Base-by-base conservation (phyloP, 2,113 vertebrate species). In the Hylia prasina region DNA sequence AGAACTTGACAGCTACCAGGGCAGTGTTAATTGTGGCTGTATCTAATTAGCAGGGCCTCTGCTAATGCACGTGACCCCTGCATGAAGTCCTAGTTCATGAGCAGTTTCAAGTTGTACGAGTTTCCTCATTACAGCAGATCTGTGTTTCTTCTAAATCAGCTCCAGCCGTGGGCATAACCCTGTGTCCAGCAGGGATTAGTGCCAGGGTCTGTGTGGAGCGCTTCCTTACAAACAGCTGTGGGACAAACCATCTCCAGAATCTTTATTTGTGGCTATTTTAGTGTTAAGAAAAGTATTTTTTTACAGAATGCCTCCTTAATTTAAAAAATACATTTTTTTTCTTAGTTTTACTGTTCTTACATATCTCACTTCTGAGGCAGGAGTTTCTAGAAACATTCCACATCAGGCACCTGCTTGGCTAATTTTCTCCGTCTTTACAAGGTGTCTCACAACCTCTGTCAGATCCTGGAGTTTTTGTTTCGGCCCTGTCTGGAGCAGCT, bases 371-470 rank as follows among this genome's bases (percentile, higher is more conserved):
- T 61, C 61, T 89, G 84, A 58, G 57, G 66, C 83, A 92, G 85
- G 76, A 70, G 31, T 64, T 95, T 95, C 53, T 68, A 95, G 87
- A 94, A 86, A 54, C 8, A 8, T 73, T 68, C 53, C 69, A 57
- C 2, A 8, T 44, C 57, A 93, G 80, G 54, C 90, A 89, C 58
- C 70, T 93, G 65, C 77, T 85, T 94, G 50, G 65, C 92, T 94
- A 60, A 68, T 82, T 90, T 78, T 72, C 95, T 83, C 60, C 54
- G 45, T 82, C 79, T 96, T 97, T 92, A 84, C 65, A 95, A 93
- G 69, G 72, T 94, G 37, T 92, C 79, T 63, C 72, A 76, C 92
- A 91, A 37, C 20, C 63, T 93, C 61, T 95, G 88, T 87, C 92
- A 91, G 71, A 92, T 82, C n/a, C 56, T 73, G 51, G 37, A 56